Evolutionary conservation across 1,140 invertebrate genomes (phyloP), one percentile per base, ranked within the genome.

Genomic region (Lycorma delicatula): DNA sequence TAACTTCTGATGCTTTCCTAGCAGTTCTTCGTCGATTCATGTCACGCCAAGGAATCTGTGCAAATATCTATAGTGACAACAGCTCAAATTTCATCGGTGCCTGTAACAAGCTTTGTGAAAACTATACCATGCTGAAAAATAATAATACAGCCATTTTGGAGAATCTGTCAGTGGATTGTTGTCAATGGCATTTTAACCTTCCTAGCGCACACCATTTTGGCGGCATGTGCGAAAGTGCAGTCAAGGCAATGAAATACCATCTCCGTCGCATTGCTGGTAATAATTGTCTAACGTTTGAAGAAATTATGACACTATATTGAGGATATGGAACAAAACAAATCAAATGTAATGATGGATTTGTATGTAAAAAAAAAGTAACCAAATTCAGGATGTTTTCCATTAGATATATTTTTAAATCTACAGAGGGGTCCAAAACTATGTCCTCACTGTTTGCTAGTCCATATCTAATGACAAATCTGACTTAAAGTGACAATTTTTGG

Each of bases 1-100:
- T 76, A 4, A 62, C 68, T 2, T 68, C 74, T 0, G 66, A 72
- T 36, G 61, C 62, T 1, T 76, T 77, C 48, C 51, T 75, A 1
- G 59, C 68, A 9, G 64, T 68, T 3, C 56, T 77, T 1, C 58
- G 64, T 13, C 56, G 74, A 26, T 77, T 78, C 58, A 60, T 68
- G 2, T 55, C 66, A 5, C 59, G 71, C 3, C 59, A 74, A 46
- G 73, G 73, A 28, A 52, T 64, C 16, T 67, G 67, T 7, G 13
- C n/a, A 0, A 53, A 59, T n/a, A 67, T 75, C 0, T 64, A 67
- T 56, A 66, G 64, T 0, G 72, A 76, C 54, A 68, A 69, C 47
- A 72, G 68, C 0, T 69, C 65, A 1, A 75, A 74, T 56, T 75
- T 70, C 50, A 59, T 70, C 11, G 66, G 68, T 23, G 63, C 66